Evolutionary conservation across 53 echinoderm and acorn worm species (phyloP).

Genomic region (Holothuria scabra): DNA sequence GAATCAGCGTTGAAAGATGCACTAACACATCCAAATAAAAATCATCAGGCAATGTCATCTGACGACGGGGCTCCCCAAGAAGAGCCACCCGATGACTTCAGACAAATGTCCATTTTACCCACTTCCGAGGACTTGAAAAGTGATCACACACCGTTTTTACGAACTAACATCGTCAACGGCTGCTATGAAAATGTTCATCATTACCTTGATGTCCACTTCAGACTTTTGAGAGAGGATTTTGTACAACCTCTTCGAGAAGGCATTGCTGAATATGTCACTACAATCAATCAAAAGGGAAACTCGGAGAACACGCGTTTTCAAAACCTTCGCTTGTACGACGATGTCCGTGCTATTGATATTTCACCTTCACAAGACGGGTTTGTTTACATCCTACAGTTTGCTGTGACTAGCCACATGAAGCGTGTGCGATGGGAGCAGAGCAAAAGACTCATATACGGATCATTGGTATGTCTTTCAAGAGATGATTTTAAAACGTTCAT

Average conservation of each 20-base stretch:
- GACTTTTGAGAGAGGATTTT: slow-evolving; percentile 88
- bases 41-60: neutral
- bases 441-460: slow-evolving; percentile 81
- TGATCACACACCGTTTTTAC: slow-evolving; percentile 63
- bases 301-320: slow-evolving; percentile 36
- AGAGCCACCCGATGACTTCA: slow-evolving; percentile 79
- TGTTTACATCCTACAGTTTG: slow-evolving; percentile 58
- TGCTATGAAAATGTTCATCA: slow-evolving; percentile 70
- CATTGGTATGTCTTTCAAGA: slow-evolving; percentile 69
- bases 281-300: slow-evolving; percentile 10
- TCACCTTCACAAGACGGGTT: slow-evolving; percentile 34
- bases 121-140: slow-evolving; percentile 58
- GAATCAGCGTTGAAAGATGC: too few species aligned
- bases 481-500: slow-evolving; percentile 70
- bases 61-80: neutral
- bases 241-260: slow-evolving; percentile 79
- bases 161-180: slow-evolving; percentile 73
- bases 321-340: slow-evolving; percentile 75
- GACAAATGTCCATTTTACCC: slow-evolving; percentile 69
- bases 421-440: slow-evolving; percentile 65
- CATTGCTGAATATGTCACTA: slow-evolving; percentile 68
- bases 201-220: slow-evolving; percentile 90
- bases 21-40: too few species aligned
- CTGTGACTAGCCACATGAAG: slow-evolving; percentile 33
- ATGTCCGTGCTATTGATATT: slow-evolving; percentile 33